Percentiles rank a stretch among this genome's conserved stretches.
These are phyloP conservation scores for Saccostrea echinata DNA, from an alignment of 1,140 invertebrate species.

Conservation along the genomic window DNA sequence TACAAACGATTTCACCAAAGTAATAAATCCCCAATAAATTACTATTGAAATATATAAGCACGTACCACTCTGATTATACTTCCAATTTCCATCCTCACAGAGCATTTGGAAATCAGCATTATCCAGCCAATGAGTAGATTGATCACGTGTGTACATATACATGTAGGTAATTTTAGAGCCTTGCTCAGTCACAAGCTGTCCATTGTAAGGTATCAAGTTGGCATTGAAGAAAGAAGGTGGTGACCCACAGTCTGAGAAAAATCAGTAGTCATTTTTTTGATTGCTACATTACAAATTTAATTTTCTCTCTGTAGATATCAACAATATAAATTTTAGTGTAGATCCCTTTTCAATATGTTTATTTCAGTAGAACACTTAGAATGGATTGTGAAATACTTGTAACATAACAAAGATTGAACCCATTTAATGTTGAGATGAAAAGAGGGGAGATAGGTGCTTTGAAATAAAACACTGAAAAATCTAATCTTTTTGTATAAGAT, in stretches of 20 bases:
- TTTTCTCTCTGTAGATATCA: neutral
- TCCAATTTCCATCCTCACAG: neutral
- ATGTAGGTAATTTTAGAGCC: neutral
- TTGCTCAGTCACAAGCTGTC: neutral
- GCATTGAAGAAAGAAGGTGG: neutral
- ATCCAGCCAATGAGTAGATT: neutral
- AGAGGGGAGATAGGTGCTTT: too few species aligned
- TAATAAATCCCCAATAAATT: too few species aligned
- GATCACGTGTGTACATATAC: neutral
- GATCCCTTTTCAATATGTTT: neutral
- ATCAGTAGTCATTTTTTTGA: neutral
- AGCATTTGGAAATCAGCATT: neutral
- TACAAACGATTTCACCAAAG: neutral
- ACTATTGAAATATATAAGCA: too few species aligned
- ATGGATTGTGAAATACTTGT: neutral
- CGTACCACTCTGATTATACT: too few species aligned
- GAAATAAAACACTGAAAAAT: too few species aligned
- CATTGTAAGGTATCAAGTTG: neutral
- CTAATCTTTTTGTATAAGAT: too few species aligned
- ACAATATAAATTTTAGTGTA: neutral
- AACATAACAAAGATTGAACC: too few species aligned
- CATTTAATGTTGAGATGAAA: too few species aligned
- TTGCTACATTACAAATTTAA: neutral
- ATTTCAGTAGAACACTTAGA: neutral
- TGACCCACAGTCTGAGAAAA: neutral